Evolutionary conservation across 2,888 invertebrate species (phyloP).

Genomic region (Acholoe squamosa): DNA sequence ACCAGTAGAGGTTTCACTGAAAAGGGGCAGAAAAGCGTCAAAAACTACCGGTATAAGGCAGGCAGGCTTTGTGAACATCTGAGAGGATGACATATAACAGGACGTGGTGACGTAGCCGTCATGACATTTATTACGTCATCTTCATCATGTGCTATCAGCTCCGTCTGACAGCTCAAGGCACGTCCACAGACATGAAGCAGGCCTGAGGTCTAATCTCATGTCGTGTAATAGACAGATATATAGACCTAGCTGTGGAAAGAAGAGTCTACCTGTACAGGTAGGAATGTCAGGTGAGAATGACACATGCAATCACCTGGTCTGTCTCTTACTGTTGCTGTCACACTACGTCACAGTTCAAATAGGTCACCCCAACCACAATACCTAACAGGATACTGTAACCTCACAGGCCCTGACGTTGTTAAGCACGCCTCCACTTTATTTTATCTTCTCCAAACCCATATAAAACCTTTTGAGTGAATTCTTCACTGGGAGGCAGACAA

Average conservation of each 20-base stretch:
- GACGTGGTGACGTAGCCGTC: background rate
- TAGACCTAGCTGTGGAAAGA: background rate
- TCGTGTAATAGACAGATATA: background rate
- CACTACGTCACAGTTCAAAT: background rate
- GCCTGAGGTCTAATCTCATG: background rate
- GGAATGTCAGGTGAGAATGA: background rate
- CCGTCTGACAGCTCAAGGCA: background rate
- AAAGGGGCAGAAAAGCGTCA: no score
- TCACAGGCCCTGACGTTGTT: no score
- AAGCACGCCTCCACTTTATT: no score
- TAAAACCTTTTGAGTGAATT: no score
- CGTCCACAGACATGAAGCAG: background rate
- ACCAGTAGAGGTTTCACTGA: no score
- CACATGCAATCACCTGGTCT: background rate
- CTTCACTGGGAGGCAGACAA: no score
- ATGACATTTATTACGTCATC: constrained; percentile 12
- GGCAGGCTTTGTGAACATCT: background rate
- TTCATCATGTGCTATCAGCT: background rate
- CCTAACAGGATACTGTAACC: no score
- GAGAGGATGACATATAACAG: background rate
- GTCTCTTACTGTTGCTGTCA: background rate
- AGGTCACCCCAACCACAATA: background rate
- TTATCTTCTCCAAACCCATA: no score
- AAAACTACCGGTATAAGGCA: background rate
- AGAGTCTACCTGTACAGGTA: background rate